phyloP scores from a whole-genome alignment of 2,113 vertebrate genomes.

The Mustela nigripes region DNA sequence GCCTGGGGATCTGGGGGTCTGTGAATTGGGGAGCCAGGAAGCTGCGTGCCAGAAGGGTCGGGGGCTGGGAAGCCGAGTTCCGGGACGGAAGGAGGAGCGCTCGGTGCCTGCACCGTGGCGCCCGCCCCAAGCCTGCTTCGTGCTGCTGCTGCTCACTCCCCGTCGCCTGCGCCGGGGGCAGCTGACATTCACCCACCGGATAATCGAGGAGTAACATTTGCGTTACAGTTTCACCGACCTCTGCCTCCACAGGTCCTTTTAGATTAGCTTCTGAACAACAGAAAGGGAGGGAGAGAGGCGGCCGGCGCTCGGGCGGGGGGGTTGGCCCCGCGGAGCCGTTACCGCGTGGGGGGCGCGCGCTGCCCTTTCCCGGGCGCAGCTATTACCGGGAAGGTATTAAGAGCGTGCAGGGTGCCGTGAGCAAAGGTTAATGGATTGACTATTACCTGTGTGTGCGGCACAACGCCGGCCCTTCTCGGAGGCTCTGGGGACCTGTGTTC shows the following conservation, averaged over 20 bases:
- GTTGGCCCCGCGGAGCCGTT: conserved; percentile 89
- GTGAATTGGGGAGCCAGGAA: too few relatives aligned
- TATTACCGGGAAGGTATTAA: conserved; percentile 95
- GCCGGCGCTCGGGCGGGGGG: conserved; percentile 90
- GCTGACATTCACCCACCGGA: conserved; percentile 97
- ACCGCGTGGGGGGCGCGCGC: conserved; percentile 84
- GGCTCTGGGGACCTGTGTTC: not conserved
- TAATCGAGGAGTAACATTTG: conserved; percentile 99
- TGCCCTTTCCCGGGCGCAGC: conserved; percentile 95
- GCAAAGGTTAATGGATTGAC: conserved; percentile 99
- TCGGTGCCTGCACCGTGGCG: conserved; percentile 82
- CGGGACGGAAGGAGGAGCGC: conserved; percentile 52
- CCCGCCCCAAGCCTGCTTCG: conserved; percentile 69
- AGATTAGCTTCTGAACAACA: conserved; percentile 92
- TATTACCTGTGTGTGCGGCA: conserved; percentile 95
- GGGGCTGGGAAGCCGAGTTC: not conserved
- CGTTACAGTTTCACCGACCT: conserved; percentile 97
- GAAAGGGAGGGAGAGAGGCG: conserved; percentile 77
- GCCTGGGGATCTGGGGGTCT: too few relatives aligned
- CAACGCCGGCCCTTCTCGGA: not conserved
- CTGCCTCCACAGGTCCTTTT: conserved; percentile 95
- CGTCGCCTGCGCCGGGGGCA: conserved; percentile 93
- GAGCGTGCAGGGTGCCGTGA: conserved; percentile 91
- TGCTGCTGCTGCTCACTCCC: conserved; percentile 82
- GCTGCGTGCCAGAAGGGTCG: not conserved